Evolutionary conservation across 2,888 invertebrate species (phyloP).

Genomic region (Cephus spinipes): DNA sequence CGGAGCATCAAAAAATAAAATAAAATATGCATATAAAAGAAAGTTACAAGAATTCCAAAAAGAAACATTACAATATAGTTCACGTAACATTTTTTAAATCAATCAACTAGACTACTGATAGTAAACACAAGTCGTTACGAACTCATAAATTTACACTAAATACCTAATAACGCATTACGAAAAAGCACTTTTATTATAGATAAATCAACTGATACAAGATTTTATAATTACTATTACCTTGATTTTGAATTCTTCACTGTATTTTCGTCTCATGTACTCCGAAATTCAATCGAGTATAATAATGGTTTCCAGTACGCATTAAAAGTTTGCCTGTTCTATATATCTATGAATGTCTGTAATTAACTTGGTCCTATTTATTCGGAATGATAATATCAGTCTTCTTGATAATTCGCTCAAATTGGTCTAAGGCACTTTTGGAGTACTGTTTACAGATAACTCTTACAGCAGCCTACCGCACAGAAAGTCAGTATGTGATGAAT

Average conservation of each 20-base stretch:
- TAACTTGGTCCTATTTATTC: not conserved
- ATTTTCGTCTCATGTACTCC: not conserved
- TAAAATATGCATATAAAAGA: not conserved
- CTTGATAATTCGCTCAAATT: not conserved
- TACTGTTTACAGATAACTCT: not conserved
- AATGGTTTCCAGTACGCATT: not conserved
- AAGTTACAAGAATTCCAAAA: not conserved
- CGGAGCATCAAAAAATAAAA: not conserved
- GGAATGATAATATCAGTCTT: not conserved
- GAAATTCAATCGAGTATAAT: not conserved
- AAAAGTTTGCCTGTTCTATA: not conserved
- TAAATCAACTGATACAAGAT: not conserved
- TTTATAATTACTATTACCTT: constrained; percentile 2
- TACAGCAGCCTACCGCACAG: not conserved
- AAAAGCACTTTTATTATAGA: too few species aligned
- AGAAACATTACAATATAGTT: not conserved
- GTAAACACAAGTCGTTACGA: not conserved
- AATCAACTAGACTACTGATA: not conserved
- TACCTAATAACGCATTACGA: not conserved
- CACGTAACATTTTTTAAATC: not conserved
- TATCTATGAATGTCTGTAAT: not conserved
- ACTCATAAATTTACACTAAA: not conserved
- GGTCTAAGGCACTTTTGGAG: not conserved
- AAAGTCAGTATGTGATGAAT: not conserved
- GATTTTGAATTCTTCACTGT: not conserved